Evolutionary conservation across 2,888 invertebrate genomes (phyloP).

Genomic region (Vandiemenella viatica): DNA sequence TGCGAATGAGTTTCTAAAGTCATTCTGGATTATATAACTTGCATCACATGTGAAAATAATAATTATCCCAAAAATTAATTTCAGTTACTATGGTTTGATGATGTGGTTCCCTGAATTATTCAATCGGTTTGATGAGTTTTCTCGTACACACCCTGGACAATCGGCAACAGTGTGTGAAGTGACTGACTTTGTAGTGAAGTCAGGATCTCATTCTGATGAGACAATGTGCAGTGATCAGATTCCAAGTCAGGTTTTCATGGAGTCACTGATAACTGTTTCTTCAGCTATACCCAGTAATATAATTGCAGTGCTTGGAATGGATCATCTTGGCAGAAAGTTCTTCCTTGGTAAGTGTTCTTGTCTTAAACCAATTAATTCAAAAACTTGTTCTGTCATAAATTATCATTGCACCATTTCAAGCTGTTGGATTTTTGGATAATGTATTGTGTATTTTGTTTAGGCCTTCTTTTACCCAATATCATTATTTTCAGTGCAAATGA

Average conservation of each 20-base stretch:
- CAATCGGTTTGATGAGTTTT: constrained; percentile 73
- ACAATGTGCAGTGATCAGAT: constrained; percentile 52
- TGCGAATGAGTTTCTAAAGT: too few relatives aligned
- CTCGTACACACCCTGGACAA: constrained; percentile 41
- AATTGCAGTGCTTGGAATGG: constrained; percentile 70
- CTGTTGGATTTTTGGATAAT: too few relatives aligned
- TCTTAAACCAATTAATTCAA: neutral
- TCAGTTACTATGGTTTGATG: constrained; percentile 82
- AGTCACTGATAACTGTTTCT: constrained; percentile 72
- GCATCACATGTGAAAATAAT: too few relatives aligned
- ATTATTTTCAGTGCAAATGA: too few relatives aligned
- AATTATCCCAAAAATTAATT: too few relatives aligned
- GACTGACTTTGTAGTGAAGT: constrained; percentile 56
- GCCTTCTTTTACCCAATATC: too few relatives aligned
- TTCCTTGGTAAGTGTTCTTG: constrained; percentile 50
- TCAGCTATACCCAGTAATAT: constrained; percentile 75
- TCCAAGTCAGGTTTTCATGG: constrained; percentile 65
- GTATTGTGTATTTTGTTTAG: too few relatives aligned
- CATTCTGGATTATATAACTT: too few relatives aligned
- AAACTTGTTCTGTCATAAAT: neutral
- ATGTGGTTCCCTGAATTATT: constrained; percentile 96
- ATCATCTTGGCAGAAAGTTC: constrained; percentile 69
- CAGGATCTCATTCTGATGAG: constrained; percentile 43
- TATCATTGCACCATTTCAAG: neutral
- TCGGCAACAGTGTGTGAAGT: constrained; percentile 49